Conservation (phyloP, 2,113 vertebrate species). For the Oryctolagus cuniculus region DNA sequence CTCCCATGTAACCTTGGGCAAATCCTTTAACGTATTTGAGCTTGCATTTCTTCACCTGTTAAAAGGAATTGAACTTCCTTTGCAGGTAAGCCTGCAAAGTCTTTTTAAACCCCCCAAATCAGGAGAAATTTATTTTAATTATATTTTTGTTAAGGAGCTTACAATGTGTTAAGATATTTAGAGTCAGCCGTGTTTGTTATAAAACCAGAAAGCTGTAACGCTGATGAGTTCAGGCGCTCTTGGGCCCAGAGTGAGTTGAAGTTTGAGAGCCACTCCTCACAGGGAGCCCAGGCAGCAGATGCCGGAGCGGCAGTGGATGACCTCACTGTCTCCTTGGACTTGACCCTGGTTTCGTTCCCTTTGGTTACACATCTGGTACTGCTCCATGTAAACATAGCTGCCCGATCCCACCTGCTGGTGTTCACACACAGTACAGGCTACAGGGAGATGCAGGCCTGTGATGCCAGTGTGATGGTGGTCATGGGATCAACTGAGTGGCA, state of each 20-base stretch:
- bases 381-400: neutral
- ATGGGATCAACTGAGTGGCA: no score
- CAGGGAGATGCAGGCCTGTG: neutral
- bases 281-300: neutral
- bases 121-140: neutral
- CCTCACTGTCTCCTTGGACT: neutral
- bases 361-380: neutral
- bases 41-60: neutral
- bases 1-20: neutral
- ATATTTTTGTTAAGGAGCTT: neutral
- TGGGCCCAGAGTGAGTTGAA: neutral
- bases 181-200: neutral
- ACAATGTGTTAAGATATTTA: neutral
- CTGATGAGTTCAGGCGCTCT: neutral
- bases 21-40: neutral
- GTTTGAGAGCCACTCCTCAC: neutral
- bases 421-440: neutral
- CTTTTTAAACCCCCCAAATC: neutral
- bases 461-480: no score
- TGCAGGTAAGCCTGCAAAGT: neutral
- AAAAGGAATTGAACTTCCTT: neutral
- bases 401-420: neutral
- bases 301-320: neutral
- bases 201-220: neutral
- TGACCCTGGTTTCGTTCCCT: neutral